Evolutionary conservation across 2,113 vertebrate species (phyloP).

Genomic region (Diadophis punctatus): DNA sequence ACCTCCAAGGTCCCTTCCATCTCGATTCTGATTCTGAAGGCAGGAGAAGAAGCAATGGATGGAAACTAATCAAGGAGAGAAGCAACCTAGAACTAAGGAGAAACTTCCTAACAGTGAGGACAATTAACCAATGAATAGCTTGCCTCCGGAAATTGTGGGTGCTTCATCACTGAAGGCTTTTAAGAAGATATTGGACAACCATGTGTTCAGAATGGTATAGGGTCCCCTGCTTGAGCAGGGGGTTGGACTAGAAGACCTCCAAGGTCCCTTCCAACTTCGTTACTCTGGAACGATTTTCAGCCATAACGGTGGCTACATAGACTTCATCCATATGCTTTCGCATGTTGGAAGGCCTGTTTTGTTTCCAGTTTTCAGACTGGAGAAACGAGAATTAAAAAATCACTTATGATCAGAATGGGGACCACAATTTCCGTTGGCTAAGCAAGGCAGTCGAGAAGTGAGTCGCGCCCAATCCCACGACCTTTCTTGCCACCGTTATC

Average conservation of each 20-base stretch:
- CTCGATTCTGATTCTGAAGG: no score
- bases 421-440: background rate
- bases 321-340: background rate
- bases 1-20: no score
- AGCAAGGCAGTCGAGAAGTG: background rate
- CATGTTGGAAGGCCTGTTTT: background rate
- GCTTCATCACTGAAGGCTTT: no score
- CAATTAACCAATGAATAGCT: no score
- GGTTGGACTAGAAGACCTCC: no score
- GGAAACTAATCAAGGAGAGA: no score
- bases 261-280: background rate
- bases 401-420: background rate
- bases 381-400: background rate
- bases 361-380: background rate
- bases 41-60: no score
- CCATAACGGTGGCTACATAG: background rate
- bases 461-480: accelerated
- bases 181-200: no score
- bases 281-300: background rate
- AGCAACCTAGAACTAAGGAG: no score
- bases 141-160: no score
- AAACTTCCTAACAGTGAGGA: no score
- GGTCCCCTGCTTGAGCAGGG: background rate
- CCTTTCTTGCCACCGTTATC: background rate
- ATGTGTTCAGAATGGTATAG: no score